A percentile compares a stretch with the other conserved stretches of the same genome.
phyloP scores from a whole-genome alignment of 1,140 invertebrate species.

The Drosophila watanabei region DNA sequence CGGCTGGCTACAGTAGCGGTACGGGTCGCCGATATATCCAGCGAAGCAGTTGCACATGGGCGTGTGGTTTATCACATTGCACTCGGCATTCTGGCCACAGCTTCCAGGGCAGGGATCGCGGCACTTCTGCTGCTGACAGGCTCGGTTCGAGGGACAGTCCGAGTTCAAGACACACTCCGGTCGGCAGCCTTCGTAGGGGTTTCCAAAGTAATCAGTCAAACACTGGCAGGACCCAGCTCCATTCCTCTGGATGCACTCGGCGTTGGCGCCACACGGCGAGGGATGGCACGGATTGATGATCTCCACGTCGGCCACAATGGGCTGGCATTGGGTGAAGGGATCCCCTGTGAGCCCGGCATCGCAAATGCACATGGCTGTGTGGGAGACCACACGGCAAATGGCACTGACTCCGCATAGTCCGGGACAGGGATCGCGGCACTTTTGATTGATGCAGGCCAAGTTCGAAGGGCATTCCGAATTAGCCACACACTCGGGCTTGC shows the following conservation, averaged over 20 bases:
- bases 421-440: constrained; percentile 90
- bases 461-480: constrained; percentile 90
- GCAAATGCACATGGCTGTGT: constrained; percentile 91
- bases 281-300: constrained; percentile 89
- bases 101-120: constrained; percentile 91
- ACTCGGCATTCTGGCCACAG: constrained; percentile 91
- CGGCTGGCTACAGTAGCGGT: constrained; percentile 87
- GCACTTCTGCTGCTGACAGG: constrained; percentile 91
- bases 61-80: constrained; percentile 91
- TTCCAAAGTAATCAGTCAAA: constrained; percentile 89
- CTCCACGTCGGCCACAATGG: constrained; percentile 84
- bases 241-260: constrained; percentile 89
- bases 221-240: constrained; percentile 91
- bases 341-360: constrained; percentile 89
- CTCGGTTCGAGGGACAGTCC: constrained; percentile 89
- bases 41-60: constrained; percentile 90
- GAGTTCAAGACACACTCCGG: constrained; percentile 91
- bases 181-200: constrained; percentile 91
- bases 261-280: constrained; percentile 92
- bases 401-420: constrained; percentile 90
- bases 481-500: constrained; percentile 90
- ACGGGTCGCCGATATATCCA: constrained; percentile 90
- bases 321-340: constrained; percentile 89
- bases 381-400: constrained; percentile 90
- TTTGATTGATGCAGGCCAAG: constrained; percentile 90